Evolutionary conservation across 2,113 vertebrate genomes (phyloP).

Genomic region (Alexandromys fortis): DNA sequence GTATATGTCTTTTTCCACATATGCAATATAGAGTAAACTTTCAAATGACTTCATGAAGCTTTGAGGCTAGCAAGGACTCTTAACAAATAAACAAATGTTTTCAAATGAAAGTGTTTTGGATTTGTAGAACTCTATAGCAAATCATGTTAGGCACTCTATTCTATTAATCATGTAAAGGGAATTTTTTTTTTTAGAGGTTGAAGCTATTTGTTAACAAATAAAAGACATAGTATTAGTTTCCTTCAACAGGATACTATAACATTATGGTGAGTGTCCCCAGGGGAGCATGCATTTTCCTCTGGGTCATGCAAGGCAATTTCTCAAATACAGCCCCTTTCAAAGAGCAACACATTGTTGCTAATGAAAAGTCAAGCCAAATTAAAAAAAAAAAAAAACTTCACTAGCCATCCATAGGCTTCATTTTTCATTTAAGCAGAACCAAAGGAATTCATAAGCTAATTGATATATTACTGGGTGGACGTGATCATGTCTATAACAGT

Average conservation of each 20-base stretch:
- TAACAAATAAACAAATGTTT: neutral
- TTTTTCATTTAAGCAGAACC: conserved; percentile 50
- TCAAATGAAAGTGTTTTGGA: neutral
- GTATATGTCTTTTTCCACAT: neutral
- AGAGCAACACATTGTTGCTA: neutral
- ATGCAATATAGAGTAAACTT: neutral
- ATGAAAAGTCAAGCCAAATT: neutral
- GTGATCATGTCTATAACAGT: neutral
- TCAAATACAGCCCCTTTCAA: neutral
- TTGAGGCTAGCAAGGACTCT: neutral
- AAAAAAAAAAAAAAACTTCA: neutral
- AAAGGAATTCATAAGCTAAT: conserved; percentile 10
- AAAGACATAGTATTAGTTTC: neutral
- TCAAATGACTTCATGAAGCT: neutral
- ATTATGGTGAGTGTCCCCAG: neutral
- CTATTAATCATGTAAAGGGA: neutral
- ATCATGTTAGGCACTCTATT: neutral
- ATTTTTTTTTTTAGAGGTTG: neutral
- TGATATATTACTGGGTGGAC: neutral
- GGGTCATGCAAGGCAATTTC: neutral
- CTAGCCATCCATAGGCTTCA: neutral
- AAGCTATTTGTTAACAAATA: neutral
- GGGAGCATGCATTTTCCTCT: neutral
- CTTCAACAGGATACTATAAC: neutral
- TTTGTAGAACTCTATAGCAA: neutral